Percentiles rank a stretch among this genome's conserved stretches.
Conservation (phyloP, 2,797 vertebrate species). For the Tinamus major region DNA sequence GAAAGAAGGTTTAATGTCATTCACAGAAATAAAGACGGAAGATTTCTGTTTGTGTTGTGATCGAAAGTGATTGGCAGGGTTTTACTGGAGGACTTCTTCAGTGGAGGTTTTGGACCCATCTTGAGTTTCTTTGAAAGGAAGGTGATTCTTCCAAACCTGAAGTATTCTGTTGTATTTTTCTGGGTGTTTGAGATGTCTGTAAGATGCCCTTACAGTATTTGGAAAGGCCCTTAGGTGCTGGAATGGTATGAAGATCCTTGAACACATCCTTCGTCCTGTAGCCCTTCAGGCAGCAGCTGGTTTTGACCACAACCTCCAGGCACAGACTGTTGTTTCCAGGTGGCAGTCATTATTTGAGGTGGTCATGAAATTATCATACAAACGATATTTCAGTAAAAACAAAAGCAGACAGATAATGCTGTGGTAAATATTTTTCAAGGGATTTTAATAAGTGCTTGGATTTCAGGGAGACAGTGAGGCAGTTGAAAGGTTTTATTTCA, state of each 20-base stretch:
- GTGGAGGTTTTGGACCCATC: neutral
- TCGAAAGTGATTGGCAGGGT: fast-evolving
- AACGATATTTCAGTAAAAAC: neutral
- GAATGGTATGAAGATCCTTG: neutral
- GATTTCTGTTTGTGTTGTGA: fast-evolving
- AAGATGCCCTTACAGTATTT: fast-evolving
- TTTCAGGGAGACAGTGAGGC: neutral
- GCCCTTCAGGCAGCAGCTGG: fast-evolving
- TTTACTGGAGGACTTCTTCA: neutral
- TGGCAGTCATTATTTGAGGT: fast-evolving
- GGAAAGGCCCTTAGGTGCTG: neutral
- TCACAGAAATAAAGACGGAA: neutral
- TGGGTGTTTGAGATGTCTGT: fast-evolving
- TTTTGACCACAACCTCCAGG: fast-evolving
- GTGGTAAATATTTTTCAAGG: neutral
- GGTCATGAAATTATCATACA: neutral
- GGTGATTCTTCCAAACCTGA: fast-evolving
- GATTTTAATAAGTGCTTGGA: fast-evolving
- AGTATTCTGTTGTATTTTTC: too few relatives aligned
- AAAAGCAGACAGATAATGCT: fast-evolving
- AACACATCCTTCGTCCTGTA: fast-evolving
- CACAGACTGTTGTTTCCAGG: neutral
- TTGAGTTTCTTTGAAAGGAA: neutral
- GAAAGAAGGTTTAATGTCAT: neutral
- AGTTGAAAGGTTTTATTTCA: neutral